Conservation (phyloP, 2,888 invertebrate species). For the Bimastos eiseni region DNA sequence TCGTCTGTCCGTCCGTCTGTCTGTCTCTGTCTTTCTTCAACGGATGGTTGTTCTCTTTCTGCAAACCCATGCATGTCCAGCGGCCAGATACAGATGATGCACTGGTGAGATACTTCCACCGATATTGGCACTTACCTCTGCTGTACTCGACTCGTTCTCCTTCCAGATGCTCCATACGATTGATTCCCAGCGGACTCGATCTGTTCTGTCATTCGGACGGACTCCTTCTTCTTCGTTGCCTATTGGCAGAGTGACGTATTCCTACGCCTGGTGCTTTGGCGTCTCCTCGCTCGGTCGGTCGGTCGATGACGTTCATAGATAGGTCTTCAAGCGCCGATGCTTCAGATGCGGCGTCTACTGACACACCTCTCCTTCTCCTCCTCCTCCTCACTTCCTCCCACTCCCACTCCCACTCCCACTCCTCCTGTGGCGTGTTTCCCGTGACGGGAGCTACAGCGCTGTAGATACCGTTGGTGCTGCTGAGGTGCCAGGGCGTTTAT, state of each 20-base stretch:
- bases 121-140: not conserved
- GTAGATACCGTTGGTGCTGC: not conserved
- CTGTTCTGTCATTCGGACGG: not conserved
- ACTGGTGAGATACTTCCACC: not conserved
- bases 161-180: not conserved
- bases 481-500: constrained; percentile 6
- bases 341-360: not conserved
- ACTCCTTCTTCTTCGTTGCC: not conserved
- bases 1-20: not conserved
- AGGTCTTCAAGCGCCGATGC: not conserved
- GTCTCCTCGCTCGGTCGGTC: not conserved
- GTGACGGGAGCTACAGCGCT: not conserved
- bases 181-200: not conserved
- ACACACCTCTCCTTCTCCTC: not conserved
- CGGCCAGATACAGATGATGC: not conserved
- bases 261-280: not conserved
- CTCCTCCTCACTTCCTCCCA: too few species aligned
- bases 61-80: too few species aligned
- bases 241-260: not conserved
- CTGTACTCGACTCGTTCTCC: not conserved
- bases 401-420: not conserved
- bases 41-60: too few species aligned
- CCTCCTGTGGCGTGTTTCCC: not conserved
- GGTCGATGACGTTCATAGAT: not conserved
- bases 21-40: not conserved